Evolutionary conservation across 30 jellyfish, hydroid and myxozoan species (phyloP).

Genomic region (Pseudorhiza aurosa): DNA sequence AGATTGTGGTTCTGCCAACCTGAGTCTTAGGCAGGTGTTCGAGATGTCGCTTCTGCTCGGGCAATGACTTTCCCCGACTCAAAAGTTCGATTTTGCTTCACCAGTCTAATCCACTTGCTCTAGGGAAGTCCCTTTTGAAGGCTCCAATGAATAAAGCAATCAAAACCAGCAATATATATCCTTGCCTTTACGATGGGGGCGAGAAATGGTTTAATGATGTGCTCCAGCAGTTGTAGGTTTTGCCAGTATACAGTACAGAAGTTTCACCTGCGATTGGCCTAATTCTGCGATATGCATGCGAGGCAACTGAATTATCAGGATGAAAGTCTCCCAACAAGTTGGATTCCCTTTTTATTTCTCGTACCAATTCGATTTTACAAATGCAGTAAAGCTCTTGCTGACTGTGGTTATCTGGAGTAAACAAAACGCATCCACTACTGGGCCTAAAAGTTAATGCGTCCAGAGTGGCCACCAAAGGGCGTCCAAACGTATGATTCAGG

Average conservation of each 20-base stretch:
- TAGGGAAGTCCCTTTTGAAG: background rate
- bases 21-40: slow-evolving; percentile 66
- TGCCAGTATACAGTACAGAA: too few relatives aligned
- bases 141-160: background rate
- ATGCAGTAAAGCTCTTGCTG: slow-evolving; percentile 1
- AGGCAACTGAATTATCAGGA: background rate
- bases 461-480: slow-evolving; percentile 1
- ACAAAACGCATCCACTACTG: slow-evolving; percentile 15
- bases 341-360: background rate
- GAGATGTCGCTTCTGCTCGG: slow-evolving; percentile 23
- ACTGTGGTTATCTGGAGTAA: slow-evolving; percentile 9
- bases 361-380: background rate
- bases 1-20: slow-evolving; percentile 51
- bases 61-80: slow-evolving; percentile 31
- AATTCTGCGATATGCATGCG: background rate
- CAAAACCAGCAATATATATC: background rate
- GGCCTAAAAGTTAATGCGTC: slow-evolving; percentile 4
- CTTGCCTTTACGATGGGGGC: background rate
- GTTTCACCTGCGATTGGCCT: slow-evolving; percentile 6
- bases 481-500: background rate
- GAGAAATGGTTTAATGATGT: too few relatives aligned
- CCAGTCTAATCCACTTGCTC: background rate
- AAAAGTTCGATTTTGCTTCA: slow-evolving; percentile 13
- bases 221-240: too few relatives aligned
- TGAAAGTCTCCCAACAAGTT: background rate